These are phyloP conservation scores for Salvelinus alpinus DNA, from an alignment of 2,113 vertebrate species.

Conservation along the genomic window DNA sequence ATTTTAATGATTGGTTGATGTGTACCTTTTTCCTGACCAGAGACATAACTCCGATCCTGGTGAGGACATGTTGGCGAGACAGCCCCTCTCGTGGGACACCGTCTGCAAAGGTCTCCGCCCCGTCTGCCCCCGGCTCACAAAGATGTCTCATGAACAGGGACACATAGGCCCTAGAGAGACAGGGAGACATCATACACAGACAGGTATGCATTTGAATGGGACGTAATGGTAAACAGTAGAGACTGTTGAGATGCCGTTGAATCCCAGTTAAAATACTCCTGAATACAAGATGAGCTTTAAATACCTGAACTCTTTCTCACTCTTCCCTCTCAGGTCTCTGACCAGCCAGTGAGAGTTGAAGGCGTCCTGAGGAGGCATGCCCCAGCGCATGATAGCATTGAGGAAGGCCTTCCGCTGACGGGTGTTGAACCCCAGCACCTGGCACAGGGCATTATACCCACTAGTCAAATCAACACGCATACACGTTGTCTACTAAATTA, in stretches of 20 bases:
- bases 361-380: constrained; percentile 97
- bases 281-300: background rate
- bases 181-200: background rate
- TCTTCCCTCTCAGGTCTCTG: constrained; percentile 92
- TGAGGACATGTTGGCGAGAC: constrained; percentile 95
- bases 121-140: constrained; percentile 93
- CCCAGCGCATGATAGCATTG: constrained; percentile 98
- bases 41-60: constrained; percentile 97
- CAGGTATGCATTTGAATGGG: background rate
- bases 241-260: background rate
- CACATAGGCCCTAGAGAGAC: constrained; percentile 85
- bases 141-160: constrained; percentile 97
- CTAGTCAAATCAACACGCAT: background rate
- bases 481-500: too few relatives aligned
- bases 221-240: background rate
- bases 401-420: constrained; percentile 96
- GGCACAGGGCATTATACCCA: background rate
- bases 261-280: background rate
- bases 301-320: constrained; percentile 95
- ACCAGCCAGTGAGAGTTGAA: constrained; percentile 99
- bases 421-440: constrained; percentile 97
- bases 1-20: background rate
- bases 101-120: constrained; percentile 93
- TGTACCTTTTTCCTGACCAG: constrained; percentile 97
- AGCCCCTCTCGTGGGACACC: constrained; percentile 94